Evolutionary conservation across 2,797 vertebrate genomes (phyloP).

Genomic region (Pteropus rufus): DNA sequence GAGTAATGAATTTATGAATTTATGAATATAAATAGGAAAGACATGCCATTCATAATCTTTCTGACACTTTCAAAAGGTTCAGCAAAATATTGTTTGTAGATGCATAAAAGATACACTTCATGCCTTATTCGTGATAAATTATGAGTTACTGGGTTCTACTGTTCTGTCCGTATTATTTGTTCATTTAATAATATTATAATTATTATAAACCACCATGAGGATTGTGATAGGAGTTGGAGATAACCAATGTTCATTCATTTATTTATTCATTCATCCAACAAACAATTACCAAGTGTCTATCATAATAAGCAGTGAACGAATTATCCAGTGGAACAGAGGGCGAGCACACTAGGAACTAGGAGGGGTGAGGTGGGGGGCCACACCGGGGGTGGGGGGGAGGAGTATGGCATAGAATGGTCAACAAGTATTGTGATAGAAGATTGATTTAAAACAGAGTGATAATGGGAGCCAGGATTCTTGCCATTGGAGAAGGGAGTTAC

Average conservation of each 20-base stretch:
- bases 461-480: not conserved
- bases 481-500: not conserved
- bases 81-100: not conserved
- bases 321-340: not conserved
- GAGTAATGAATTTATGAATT: not conserved
- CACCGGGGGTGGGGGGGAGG: not conserved
- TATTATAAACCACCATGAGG: not conserved
- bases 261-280: not conserved
- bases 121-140: not conserved
- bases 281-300: not conserved
- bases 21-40: conserved; percentile 8
- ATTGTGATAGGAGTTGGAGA: not conserved
- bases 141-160: not conserved
- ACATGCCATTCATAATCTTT: not conserved
- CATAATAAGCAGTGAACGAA: not conserved
- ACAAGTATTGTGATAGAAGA: not conserved
- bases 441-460: not conserved
- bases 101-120: not conserved
- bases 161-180: not conserved
- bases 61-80: not conserved
- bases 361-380: not conserved
- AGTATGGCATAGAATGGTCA: not conserved
- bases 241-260: not conserved
- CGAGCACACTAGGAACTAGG: rapidly evolving
- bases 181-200: not conserved